These are phyloP conservation scores for Artibeus lituratus DNA, from an alignment of 2,797 vertebrate species.

Conservation along the genomic window DNA sequence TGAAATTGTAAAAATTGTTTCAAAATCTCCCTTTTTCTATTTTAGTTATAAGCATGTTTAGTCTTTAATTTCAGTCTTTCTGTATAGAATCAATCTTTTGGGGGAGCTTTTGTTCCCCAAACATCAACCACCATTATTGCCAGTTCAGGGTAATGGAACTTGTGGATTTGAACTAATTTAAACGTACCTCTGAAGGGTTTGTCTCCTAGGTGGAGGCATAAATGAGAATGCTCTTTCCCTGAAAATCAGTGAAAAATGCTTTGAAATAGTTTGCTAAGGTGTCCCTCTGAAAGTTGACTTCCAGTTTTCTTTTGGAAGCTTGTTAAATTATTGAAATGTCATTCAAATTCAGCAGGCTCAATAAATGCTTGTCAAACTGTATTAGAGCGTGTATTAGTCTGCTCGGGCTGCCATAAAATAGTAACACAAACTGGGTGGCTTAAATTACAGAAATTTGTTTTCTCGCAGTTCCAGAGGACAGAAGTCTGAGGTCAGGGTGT, in stretches of 20 bases:
- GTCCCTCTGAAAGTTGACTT: neutral
- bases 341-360: neutral
- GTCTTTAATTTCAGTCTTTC: neutral
- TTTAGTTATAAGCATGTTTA: neutral
- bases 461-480: neutral
- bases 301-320: neutral
- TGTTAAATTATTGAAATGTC: neutral
- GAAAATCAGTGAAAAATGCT: slow-evolving; percentile 1
- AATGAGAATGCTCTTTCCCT: neutral
- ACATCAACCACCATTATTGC: neutral
- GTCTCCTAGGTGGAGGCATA: neutral
- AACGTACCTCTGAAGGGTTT: neutral
- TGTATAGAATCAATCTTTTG: neutral
- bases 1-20: neutral
- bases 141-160: neutral
- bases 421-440: neutral
- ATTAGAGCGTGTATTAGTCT: neutral
- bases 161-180: neutral
- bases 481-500: neutral
- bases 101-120: neutral
- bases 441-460: neutral
- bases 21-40: neutral
- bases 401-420: neutral
- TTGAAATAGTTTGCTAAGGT: neutral
- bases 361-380: neutral